Evolutionary conservation across 2,113 vertebrate species (phyloP).

Genomic region (Enhydra lutris): DNA sequence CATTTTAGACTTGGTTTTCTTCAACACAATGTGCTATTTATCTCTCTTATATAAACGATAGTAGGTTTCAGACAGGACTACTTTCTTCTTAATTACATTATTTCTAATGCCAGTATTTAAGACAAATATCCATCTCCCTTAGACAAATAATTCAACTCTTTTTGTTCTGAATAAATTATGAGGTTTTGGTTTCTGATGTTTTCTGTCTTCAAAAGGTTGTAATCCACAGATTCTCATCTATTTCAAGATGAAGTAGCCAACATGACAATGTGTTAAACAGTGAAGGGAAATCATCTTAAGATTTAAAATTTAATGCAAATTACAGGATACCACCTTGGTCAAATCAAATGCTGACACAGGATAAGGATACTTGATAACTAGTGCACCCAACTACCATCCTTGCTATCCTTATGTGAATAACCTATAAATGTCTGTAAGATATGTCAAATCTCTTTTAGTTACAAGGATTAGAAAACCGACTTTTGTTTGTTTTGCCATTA

Average conservation of each 20-base stretch:
- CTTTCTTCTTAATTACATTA: background rate
- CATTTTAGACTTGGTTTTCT: background rate
- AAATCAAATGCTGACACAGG: background rate
- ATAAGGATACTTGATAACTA: background rate
- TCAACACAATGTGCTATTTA: background rate
- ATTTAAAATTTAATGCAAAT: slow-evolving; percentile 2
- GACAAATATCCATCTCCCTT: background rate
- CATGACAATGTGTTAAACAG: background rate
- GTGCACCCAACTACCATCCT: background rate
- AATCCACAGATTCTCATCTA: background rate
- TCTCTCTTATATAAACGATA: background rate
- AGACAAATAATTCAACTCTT: background rate
- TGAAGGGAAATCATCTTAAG: background rate
- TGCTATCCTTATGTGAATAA: background rate
- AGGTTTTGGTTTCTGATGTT: background rate
- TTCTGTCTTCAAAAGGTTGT: background rate
- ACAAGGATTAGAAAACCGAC: background rate
- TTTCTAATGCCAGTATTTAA: background rate
- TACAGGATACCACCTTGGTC: background rate
- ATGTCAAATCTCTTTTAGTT: background rate
- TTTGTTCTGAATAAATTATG: slow-evolving; percentile 15
- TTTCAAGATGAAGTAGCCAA: background rate
- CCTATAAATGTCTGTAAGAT: background rate
- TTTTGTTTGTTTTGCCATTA: background rate
- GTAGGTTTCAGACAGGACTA: background rate